Base-by-base conservation (phyloP, 2,888 invertebrate species). In the Thysanoteuthis rhombus region DNA sequence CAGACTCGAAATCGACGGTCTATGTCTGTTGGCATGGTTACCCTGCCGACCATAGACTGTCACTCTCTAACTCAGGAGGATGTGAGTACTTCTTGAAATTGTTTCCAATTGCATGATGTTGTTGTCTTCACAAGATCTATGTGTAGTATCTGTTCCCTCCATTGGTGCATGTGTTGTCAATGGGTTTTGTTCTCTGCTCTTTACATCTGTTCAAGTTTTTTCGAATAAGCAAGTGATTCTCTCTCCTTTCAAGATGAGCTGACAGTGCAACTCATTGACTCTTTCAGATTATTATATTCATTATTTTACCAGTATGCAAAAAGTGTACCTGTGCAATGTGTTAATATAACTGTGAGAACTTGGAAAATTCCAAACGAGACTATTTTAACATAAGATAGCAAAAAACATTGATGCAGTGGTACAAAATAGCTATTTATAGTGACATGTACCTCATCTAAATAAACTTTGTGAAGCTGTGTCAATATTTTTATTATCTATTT, bases 21-120 rank as follows among this genome's bases (percentile, higher is more conserved):
- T 38, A 93, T 94, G 93, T 94, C 95, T 90, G 92, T 94, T 47
- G 94, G 95, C 39, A 93, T 95, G 94, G 92, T 94, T 58, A 92
- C 90, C n/a, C 94, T 95, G 39, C 94, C 94, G 89, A 93, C 93
- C 47, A 93, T 94, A n/a, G 93, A 94, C 90, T 94, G 94, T 93
- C 93, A 92, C 45, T 93, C 94, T 89, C 40, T 94, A 28, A 92
- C 93, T 75, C 93, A 94, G 93, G 95, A 94, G 25, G 94, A 95
- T 93, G 95, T 95, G 93, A 95, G 95, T 94, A 93, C 52, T 93
- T 92, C 93, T 92, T 28, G 52, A 45, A 28, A 32, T 89, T 42
- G 45, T 36, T 39, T n/a, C 25, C 42, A 39, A n/a, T 38, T 75
- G 75, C 75, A 40, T 93, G 93, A 40, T 93, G 90, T 38, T 39